Base-by-base conservation (phyloP, 2,113 vertebrate genomes). In the Dascyllus trimaculatus region DNA sequence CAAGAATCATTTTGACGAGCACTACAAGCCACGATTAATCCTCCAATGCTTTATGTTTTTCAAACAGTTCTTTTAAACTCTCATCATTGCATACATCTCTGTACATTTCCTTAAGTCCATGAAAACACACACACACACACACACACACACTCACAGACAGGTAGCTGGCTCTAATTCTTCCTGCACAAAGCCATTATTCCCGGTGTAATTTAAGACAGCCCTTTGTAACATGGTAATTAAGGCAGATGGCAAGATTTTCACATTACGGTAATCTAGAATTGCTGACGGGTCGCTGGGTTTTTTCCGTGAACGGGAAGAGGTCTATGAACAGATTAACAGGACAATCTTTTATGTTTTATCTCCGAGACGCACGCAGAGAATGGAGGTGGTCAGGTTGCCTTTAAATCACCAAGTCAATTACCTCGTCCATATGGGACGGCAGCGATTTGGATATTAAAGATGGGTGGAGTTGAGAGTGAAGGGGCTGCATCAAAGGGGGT, bases 261-360 rank as follows among this genome's bases (percentile, higher is more conserved):
- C 91, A 90, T 93, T 88, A 90, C 77, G 68, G 68, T 85, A 89
- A 91, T 91, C 89, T 81, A 79, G 71, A 91, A 91, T 92, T 90
- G 85, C 87, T 91, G 91, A 91, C 56, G 89, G 92, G 91, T 95
- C 87, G 48, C 80, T 88, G 91, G 74, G 80, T 88, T 76, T 86
- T 74, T 81, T 49, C 85, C 5, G 85, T 67, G 78, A 85, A 82
- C 73, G 60, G 29, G 71, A 81, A 78, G 74, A 82, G 84, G 87
- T 75, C 85, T 68, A 60, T 84, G 86, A 91, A 70, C 80, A 93
- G 85, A 93, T 95, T 95, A 95, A 84, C 74, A 60, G 72, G 79
- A 80, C 90, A 85, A 89, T 92, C 92, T 92, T 93, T 94, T 91
- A 93, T 92, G 91, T 92, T 95, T 95, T 95, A 95, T 95, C 94